Conservation (phyloP, 2,888 invertebrate genomes). For the Venusia cambrica region DNA sequence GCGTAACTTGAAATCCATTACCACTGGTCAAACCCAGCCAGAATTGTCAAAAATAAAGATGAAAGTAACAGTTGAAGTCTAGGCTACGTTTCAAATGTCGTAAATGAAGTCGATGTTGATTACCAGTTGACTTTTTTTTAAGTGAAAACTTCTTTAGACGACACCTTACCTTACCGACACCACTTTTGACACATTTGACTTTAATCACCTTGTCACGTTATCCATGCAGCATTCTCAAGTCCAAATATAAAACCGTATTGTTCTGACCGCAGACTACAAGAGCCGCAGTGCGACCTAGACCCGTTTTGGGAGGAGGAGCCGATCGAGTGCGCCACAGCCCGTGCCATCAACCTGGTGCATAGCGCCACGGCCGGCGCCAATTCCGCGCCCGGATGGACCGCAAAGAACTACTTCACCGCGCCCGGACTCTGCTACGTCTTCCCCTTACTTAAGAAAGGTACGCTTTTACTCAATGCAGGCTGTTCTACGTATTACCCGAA, state of each 20-base stretch:
- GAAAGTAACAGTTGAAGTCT: no score
- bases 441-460: conserved; percentile 85
- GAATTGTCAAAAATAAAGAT: no score
- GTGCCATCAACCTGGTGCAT: conserved; percentile 83
- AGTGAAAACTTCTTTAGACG: not conserved
- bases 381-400: conserved; percentile 28
- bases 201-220: no score
- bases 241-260: no score
- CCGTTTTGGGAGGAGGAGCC: conserved; percentile 88
- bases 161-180: not conserved
- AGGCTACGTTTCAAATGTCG: no score
- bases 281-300: conserved; percentile 91
- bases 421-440: conserved; percentile 92
- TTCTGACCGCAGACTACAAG: conserved; percentile 81
- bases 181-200: no score
- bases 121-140: no score
- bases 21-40: no score
- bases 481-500: no score
- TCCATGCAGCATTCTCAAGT: no score
- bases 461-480: not conserved
- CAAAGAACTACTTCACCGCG: conserved; percentile 77
- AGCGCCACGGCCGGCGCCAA: conserved; percentile 56
- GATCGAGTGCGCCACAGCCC: conserved; percentile 82
- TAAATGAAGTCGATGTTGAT: no score
- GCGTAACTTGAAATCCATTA: no score